These are phyloP conservation scores for Noctua comes DNA, from an alignment of 2,888 invertebrate species.

Conservation along the genomic window DNA sequence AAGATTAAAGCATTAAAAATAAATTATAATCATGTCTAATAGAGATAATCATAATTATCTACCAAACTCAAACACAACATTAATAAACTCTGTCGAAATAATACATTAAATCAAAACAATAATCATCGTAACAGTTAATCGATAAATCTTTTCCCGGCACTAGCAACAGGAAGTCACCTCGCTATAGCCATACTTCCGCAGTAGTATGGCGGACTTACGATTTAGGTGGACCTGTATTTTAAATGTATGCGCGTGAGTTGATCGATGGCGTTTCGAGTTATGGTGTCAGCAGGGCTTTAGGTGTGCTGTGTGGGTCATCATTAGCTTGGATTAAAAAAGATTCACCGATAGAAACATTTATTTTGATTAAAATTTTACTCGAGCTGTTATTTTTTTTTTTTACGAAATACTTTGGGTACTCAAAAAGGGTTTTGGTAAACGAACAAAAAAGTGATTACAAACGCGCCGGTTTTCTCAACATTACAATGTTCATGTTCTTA, in stretches of 20 bases:
- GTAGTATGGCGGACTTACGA: conserved; percentile 38
- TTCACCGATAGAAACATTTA: background rate
- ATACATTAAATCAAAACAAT: background rate
- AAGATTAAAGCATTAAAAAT: background rate
- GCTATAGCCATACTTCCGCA: conserved; percentile 42
- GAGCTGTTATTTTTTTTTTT: background rate
- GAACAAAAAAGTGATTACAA: background rate
- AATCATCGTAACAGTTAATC: conserved; percentile 27
- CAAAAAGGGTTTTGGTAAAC: too few relatives aligned
- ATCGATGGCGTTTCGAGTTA: conserved; percentile 21
- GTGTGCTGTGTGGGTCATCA: background rate
- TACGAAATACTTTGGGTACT: too few relatives aligned
- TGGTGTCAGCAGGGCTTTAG: conserved; percentile 14
- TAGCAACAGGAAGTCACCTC: conserved; percentile 57
- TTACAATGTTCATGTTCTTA: background rate
- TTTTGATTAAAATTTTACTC: background rate
- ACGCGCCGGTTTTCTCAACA: background rate
- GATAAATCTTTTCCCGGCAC: conserved; percentile 53
- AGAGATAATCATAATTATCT: background rate
- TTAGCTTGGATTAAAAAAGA: background rate
- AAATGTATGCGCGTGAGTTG: conserved; percentile 40
- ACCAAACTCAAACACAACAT: background rate
- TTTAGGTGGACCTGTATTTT: conserved; percentile 50
- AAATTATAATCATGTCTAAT: background rate
- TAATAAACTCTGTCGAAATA: conserved; percentile 11